Conservation (phyloP, 2,797 vertebrate species). For the Sebastes itinus region DNA sequence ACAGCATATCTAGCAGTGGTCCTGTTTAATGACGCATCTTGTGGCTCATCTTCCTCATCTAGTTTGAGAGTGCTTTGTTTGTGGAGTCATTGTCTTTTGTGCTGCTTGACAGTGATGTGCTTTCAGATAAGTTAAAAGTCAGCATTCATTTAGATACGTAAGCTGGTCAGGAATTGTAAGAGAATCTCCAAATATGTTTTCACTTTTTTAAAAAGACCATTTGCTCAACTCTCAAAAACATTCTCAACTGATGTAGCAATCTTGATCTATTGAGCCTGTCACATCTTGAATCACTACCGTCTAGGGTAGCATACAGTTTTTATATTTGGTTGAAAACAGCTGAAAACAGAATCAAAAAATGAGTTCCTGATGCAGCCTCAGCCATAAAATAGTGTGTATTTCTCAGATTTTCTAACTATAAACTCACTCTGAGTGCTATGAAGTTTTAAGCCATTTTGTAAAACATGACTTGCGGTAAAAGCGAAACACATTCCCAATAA, state of each 20-base stretch:
- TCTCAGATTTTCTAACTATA: constrained; percentile 19
- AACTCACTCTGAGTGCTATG: constrained; percentile 20
- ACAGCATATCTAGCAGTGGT: constrained; percentile 35
- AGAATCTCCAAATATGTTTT: constrained; percentile 6
- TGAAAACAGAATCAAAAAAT: constrained; percentile 41
- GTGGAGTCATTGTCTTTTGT: constrained; percentile 6
- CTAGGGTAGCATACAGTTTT: constrained; percentile 20
- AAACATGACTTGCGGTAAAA: constrained; percentile 7
- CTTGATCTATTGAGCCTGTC: background rate
- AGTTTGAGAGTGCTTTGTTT: background rate
- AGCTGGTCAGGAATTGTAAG: background rate
- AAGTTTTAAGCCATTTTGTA: constrained; percentile 4
- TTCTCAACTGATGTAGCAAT: constrained; percentile 18
- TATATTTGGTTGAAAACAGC: constrained; percentile 38
- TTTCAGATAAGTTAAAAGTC: background rate
- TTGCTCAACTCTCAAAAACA: background rate
- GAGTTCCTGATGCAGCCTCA: constrained; percentile 37
- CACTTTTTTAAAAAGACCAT: constrained; percentile 21
- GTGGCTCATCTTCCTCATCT: constrained; percentile 4
- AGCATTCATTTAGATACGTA: background rate
- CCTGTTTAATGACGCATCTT: constrained; percentile 22
- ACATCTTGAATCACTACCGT: constrained; percentile 8
- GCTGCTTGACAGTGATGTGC: background rate
- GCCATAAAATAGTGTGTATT: constrained; percentile 25
- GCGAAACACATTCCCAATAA: constrained; percentile 32